Conservation (phyloP, 2,797 vertebrate species). For the Epinephelus coioides region DNA sequence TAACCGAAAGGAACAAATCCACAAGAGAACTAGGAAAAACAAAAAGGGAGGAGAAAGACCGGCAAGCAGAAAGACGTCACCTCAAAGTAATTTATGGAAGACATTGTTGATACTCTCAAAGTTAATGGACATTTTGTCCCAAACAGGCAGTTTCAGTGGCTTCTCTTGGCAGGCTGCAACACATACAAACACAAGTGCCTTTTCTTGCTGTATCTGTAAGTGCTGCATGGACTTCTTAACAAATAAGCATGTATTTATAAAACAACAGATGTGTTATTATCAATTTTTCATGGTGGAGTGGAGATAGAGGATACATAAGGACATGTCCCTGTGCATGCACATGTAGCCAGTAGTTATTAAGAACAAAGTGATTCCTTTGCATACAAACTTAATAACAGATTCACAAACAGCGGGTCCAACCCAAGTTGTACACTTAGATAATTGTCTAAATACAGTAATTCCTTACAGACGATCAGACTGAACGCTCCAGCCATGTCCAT, state of each 20-base stretch:
- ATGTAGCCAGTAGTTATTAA: not conserved
- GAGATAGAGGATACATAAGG: not conserved
- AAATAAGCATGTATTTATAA: not conserved
- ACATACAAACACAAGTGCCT: constrained; percentile 9
- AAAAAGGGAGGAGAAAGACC: not conserved
- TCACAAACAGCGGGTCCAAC: not conserved
- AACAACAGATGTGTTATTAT: not conserved
- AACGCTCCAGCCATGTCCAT: not conserved
- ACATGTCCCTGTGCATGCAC: not conserved
- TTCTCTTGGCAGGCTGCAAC: constrained; percentile 17
- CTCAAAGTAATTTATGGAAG: constrained; percentile 21
- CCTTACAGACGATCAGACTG: not conserved
- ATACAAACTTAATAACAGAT: not conserved
- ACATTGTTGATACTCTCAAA: constrained; percentile 36
- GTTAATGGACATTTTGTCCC: constrained; percentile 28
- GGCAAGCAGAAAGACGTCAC: not conserved
- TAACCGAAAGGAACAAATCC: constrained; percentile 30
- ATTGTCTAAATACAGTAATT: not conserved
- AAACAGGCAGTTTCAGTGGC: constrained; percentile 26
- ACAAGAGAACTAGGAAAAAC: constrained; percentile 4
- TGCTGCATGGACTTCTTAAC: constrained; percentile 3
- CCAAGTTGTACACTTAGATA: not conserved
- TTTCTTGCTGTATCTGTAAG: not conserved
- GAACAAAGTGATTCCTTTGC: not conserved
- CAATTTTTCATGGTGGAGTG: not conserved